Evolutionary conservation across 2,888 invertebrate genomes (phyloP).

Genomic region (Ophraella communa): DNA sequence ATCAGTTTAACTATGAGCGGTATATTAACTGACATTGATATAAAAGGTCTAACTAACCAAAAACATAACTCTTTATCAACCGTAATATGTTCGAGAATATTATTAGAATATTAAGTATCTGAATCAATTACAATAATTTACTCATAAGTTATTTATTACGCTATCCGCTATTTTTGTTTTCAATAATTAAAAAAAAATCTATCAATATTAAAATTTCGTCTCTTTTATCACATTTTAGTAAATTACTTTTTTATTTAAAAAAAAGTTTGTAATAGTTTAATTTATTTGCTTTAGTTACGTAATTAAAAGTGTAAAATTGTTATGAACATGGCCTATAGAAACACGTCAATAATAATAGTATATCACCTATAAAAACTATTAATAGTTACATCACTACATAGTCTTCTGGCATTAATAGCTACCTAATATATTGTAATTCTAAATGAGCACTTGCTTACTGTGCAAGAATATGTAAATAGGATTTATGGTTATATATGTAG

Average conservation of each 20-base stretch:
- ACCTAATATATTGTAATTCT: background rate
- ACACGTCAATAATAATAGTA: background rate
- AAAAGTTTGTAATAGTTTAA: background rate
- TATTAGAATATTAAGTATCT: background rate
- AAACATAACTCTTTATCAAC: constrained; percentile 9
- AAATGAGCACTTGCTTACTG: background rate
- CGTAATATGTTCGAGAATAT: background rate
- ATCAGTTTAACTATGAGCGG: constrained; percentile 21
- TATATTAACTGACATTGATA: constrained; percentile 15
- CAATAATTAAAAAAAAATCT: too few relatives aligned
- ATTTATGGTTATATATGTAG: background rate
- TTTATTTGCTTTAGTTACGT: background rate
- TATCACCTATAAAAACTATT: background rate
- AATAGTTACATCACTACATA: background rate
- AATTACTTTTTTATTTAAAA: too few relatives aligned
- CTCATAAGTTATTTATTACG: too few relatives aligned
- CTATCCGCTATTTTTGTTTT: too few relatives aligned
- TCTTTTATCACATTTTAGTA: too few relatives aligned
- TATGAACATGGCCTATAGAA: background rate
- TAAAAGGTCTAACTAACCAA: constrained; percentile 12
- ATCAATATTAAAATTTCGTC: too few relatives aligned
- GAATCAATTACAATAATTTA: constrained; percentile 3
- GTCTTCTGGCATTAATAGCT: background rate
- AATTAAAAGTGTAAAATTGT: background rate
- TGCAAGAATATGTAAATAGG: background rate